Evolutionary conservation across 23 tunicate genomes (phyloP).

Genomic region (Corella eumyota): DNA sequence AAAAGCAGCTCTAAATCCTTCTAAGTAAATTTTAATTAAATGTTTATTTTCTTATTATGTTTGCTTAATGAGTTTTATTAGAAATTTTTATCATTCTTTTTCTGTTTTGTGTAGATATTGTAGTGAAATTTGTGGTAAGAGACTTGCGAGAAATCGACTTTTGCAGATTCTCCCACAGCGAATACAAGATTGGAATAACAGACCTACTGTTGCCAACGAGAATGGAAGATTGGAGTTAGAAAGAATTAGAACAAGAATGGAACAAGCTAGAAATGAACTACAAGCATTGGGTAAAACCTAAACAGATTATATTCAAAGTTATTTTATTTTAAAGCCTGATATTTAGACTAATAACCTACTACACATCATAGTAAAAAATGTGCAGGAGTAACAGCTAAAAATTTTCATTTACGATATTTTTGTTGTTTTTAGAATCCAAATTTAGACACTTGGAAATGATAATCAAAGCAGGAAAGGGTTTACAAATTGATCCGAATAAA

Average conservation of each 20-base stretch:
- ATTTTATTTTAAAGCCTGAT: no score
- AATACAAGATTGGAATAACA: conserved; percentile 67
- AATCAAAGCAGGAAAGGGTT: conserved; percentile 36
- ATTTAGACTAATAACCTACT: no score
- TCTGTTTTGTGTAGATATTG: conserved; percentile 38
- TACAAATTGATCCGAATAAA: conserved; percentile 25
- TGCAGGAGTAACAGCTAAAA: no score
- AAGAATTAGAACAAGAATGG: conserved; percentile 60
- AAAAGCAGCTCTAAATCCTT: conserved; percentile 34
- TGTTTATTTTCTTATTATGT: no score
- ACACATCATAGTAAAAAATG: no score
- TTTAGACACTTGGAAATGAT: conserved; percentile 54
- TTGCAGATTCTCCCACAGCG: conserved; percentile 54
- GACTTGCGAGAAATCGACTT: conserved; percentile 44
- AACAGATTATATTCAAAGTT: not conserved
- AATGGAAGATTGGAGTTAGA: conserved; percentile 69
- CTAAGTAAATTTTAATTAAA: conserved; percentile 69
- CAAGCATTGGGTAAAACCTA: conserved; percentile 32
- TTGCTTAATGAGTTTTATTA: not conserved
- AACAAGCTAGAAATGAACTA: conserved; percentile 61
- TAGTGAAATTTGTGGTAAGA: conserved; percentile 62
- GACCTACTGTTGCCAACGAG: conserved; percentile 73
- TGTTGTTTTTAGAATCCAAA: conserved; percentile 62
- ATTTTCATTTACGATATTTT: not conserved
- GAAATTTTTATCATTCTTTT: not conserved